Evolutionary conservation across 2,888 invertebrate genomes (phyloP).

Genomic region (Caenorhabditis afra): DNA sequence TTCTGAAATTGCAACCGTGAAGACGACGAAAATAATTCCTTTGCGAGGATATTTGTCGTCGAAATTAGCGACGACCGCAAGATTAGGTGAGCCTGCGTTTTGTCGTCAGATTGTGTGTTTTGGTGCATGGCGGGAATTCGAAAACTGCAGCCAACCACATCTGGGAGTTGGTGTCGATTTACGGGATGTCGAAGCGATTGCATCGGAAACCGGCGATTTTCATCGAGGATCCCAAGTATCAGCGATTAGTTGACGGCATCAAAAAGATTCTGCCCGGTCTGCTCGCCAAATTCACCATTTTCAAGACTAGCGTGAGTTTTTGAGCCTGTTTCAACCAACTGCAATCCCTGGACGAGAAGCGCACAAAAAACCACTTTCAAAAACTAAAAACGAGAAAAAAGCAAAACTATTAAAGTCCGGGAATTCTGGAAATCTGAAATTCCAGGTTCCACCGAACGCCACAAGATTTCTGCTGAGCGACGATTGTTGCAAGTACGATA

Average conservation of each 20-base stretch:
- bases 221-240: constrained; percentile 30
- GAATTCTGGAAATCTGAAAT: no score
- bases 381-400: no score
- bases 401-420: no score
- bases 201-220: constrained; percentile 37
- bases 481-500: constrained; percentile 35
- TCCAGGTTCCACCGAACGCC: constrained; percentile 14
- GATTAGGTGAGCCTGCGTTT: constrained; percentile 28
- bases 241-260: constrained; percentile 7
- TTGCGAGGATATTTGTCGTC: constrained; percentile 27
- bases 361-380: no score
- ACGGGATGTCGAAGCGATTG: constrained; percentile 40
- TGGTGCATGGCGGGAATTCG: no score
- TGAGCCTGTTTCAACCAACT: background rate
- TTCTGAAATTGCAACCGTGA: background rate
- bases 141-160: constrained; percentile 41
- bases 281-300: constrained; percentile 28
- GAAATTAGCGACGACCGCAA: constrained; percentile 40
- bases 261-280: constrained; percentile 35
- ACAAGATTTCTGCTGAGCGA: constrained; percentile 10
- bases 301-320: constrained; percentile 13
- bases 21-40: background rate
- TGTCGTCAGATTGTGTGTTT: no score
- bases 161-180: constrained; percentile 41
- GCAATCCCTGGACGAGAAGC: no score